A percentile compares a stretch with the other conserved stretches of the same genome.
phyloP scores from a whole-genome alignment of 2,797 vertebrate genomes.

The Acanthornis magna region DNA sequence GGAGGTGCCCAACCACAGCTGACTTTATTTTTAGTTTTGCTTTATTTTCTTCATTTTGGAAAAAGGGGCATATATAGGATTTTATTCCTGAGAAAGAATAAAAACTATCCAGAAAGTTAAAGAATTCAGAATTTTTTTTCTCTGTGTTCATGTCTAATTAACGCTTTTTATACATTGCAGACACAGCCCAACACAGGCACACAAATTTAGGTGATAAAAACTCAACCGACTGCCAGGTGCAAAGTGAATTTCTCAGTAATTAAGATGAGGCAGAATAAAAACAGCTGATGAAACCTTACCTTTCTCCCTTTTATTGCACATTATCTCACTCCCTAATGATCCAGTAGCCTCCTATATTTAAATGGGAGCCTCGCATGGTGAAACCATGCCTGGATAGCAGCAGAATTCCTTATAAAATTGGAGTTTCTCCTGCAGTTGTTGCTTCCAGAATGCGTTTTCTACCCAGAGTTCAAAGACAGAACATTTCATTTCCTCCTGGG shows the following conservation, averaged over 20 bases:
- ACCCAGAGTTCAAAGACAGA: background rate
- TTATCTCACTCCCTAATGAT: background rate
- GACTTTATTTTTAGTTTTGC: fast-evolving
- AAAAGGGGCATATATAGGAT: fast-evolving
- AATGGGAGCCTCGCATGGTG: background rate
- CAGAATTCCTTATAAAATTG: background rate
- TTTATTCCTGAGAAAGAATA: background rate
- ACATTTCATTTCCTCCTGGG: background rate
- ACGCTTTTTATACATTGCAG: background rate
- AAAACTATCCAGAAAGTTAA: background rate
- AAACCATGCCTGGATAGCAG: background rate
- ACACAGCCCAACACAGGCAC: background rate
- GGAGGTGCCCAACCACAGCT: fast-evolving
- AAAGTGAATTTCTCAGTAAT: background rate
- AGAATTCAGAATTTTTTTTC: background rate
- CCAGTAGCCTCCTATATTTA: background rate
- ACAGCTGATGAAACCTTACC: background rate
- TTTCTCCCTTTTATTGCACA: background rate
- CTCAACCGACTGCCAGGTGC: background rate
- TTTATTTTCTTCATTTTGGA: background rate
- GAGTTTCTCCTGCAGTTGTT: background rate
- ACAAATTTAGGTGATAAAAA: background rate
- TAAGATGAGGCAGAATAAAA: constrained; percentile 1
- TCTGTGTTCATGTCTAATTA: background rate
- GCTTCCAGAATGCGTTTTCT: background rate